Evolutionary conservation across 2,797 vertebrate species (phyloP).

Genomic region (Tiaroga cobitis): DNA sequence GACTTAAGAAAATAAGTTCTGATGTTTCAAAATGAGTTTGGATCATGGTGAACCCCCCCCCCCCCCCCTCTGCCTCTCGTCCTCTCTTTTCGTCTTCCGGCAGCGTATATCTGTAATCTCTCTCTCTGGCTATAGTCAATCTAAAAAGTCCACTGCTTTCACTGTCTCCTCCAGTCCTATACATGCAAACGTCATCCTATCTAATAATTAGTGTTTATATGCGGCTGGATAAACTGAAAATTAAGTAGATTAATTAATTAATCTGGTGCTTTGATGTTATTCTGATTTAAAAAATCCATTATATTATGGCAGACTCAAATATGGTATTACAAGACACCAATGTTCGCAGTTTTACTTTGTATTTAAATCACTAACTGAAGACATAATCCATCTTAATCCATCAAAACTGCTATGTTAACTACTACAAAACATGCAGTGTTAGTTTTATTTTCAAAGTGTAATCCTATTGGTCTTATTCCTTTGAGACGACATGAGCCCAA

Average conservation of each 20-base stretch:
- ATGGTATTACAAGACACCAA: conserved; percentile 8
- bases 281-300: conserved; percentile 17
- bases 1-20: conserved; percentile 85
- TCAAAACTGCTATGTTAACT: conserved; percentile 30
- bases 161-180: not conserved
- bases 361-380: conserved; percentile 10
- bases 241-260: conserved; percentile 31
- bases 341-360: conserved; percentile 17
- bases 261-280: conserved; percentile 30
- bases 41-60: conserved; percentile 70
- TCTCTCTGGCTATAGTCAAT: conserved; percentile 35
- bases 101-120: conserved; percentile 52
- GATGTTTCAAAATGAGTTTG: conserved; percentile 78
- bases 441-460: conserved; percentile 31
- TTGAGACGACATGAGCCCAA: not conserved
- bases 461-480: not conserved
- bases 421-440: conserved; percentile 29
- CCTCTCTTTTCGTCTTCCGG: conserved; percentile 36
- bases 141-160: not conserved
- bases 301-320: not conserved
- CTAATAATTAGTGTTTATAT: conserved; percentile 26
- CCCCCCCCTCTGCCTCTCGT: conserved; percentile 10
- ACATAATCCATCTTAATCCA: conserved; percentile 17
- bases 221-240: conserved; percentile 25
- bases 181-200: not conserved